Evolutionary conservation across 2,797 vertebrate species (phyloP).

Genomic region (Podargus strigoides): DNA sequence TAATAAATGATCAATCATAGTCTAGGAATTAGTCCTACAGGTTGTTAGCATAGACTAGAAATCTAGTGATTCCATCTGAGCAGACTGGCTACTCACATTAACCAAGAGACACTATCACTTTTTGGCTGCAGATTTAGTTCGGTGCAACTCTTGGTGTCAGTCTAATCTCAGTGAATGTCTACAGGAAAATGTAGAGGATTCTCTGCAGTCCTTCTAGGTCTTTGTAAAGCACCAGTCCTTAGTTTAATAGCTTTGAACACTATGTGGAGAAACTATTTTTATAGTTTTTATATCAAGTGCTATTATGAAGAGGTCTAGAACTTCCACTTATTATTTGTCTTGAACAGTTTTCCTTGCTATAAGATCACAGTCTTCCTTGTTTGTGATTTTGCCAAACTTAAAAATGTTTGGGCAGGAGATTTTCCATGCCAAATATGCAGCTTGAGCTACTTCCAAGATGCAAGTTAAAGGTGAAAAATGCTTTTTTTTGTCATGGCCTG

Average conservation of each 20-base stretch:
- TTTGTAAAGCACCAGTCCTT: not conserved
- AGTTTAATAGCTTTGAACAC: not conserved
- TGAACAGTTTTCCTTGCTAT: not conserved
- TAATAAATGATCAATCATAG: not conserved
- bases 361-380: not conserved
- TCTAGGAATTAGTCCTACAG: not conserved
- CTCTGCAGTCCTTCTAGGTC: not conserved
- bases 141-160: slow-evolving; percentile 61
- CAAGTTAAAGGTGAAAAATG: not conserved
- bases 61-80: not conserved
- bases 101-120: not conserved
- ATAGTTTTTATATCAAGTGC: not conserved
- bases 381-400: not conserved
- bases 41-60: not conserved
- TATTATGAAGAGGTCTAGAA: not conserved
- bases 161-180: slow-evolving; percentile 53
- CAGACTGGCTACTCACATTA: not conserved
- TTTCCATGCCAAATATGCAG: not conserved
- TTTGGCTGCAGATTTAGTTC: slow-evolving; percentile 11
- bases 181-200: not conserved
- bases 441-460: not conserved
- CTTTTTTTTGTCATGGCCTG: not conserved
- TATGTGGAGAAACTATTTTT: not conserved
- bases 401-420: not conserved
- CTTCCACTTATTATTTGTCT: not conserved